Evolutionary conservation across 1,140 invertebrate species (phyloP).

Genomic region (Hylaeus volcanicus): DNA sequence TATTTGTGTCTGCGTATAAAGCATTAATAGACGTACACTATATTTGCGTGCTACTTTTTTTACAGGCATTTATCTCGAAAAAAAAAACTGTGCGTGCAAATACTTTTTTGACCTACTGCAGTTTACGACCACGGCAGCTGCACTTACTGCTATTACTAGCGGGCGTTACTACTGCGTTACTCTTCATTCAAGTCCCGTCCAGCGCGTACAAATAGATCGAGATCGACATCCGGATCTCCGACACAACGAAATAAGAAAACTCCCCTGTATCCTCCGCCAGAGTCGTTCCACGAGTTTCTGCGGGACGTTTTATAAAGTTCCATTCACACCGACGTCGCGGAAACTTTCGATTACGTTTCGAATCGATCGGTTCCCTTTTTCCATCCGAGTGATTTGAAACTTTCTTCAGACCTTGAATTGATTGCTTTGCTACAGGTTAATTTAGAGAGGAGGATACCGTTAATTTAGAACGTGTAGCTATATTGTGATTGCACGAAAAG

Average conservation of each 20-base stretch:
- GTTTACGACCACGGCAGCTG: slow-evolving; percentile 33
- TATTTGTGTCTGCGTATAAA: too few relatives aligned
- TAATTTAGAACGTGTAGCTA: too few relatives aligned
- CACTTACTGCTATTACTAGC: slow-evolving; percentile 42
- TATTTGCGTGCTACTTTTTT: too few relatives aligned
- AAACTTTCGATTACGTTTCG: slow-evolving; percentile 26
- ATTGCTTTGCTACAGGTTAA: too few relatives aligned
- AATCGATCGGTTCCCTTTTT: background rate
- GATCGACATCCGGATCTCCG: slow-evolving; percentile 60
- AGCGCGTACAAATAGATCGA: slow-evolving; percentile 46
- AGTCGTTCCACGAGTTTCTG: slow-evolving; percentile 47
- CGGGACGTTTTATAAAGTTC: slow-evolving; percentile 24
- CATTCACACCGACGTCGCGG: slow-evolving; percentile 3
- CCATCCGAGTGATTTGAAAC: too few relatives aligned
- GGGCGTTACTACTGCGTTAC: slow-evolving; percentile 36
- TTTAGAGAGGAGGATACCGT: too few relatives aligned
- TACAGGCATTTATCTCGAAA: too few relatives aligned
- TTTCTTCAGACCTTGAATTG: too few relatives aligned
- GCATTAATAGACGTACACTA: too few relatives aligned
- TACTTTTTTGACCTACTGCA: too few relatives aligned
- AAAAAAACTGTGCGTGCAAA: too few relatives aligned
- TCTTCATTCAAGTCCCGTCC: slow-evolving; percentile 43
- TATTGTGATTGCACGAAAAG: too few relatives aligned
- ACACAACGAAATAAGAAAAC: slow-evolving; percentile 40
- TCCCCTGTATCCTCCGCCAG: slow-evolving; percentile 35